phyloP scores from a whole-genome alignment of 2,797 vertebrate species.

The Gambusia yucatana region DNA sequence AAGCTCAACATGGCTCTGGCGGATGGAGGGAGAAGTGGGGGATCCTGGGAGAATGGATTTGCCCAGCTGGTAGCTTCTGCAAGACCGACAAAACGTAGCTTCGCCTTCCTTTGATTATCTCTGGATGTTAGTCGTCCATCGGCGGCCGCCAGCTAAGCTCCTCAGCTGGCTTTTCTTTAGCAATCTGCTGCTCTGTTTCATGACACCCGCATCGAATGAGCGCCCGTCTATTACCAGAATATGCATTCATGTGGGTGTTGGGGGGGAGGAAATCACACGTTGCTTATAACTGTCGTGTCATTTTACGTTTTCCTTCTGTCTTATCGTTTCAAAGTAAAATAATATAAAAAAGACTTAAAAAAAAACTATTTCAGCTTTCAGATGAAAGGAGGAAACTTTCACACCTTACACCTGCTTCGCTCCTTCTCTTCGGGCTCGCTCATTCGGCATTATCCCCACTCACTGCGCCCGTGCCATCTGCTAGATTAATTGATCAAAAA shows the following conservation, averaged over 20 bases:
- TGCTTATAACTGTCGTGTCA: slow-evolving; percentile 28
- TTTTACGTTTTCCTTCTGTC: slow-evolving; percentile 17
- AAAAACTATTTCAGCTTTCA: slow-evolving; percentile 49
- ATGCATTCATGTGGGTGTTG: not conserved
- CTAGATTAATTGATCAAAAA: slow-evolving; percentile 82
- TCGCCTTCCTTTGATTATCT: slow-evolving; percentile 66
- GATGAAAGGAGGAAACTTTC: slow-evolving; percentile 60
- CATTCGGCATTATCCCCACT: slow-evolving; percentile 55
- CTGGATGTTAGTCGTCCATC: slow-evolving; percentile 46
- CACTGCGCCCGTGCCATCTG: slow-evolving; percentile 69
- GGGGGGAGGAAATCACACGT: not conserved
- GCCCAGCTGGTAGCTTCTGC: slow-evolving; percentile 49
- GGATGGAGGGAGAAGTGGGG: not conserved
- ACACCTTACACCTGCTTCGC: slow-evolving; percentile 67
- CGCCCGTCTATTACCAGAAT: not conserved
- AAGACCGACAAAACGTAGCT: slow-evolving; percentile 53
- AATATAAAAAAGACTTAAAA: not conserved
- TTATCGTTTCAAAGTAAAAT: slow-evolving; percentile 61
- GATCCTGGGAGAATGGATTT: not conserved
- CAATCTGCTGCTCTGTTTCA: slow-evolving; percentile 38
- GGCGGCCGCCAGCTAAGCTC: slow-evolving; percentile 38
- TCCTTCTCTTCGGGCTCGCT: slow-evolving; percentile 48
- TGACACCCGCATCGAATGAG: slow-evolving; percentile 7
- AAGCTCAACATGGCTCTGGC: slow-evolving; percentile 13
- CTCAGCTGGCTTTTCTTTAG: slow-evolving; percentile 34